Evolutionary conservation across 2,113 vertebrate species (phyloP).

Genomic region (Oncorhynchus kisutch): DNA sequence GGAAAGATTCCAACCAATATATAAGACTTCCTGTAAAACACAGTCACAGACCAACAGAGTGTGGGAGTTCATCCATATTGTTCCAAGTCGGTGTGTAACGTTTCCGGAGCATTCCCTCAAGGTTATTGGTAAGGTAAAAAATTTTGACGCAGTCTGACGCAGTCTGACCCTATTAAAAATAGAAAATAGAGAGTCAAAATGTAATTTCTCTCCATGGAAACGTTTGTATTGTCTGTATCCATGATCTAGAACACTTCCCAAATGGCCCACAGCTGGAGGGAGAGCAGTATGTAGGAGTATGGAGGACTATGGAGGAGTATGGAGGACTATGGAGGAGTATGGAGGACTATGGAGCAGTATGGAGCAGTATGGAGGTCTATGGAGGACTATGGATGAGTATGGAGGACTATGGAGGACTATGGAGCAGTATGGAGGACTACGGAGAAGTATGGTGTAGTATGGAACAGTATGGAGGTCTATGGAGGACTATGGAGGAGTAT

Average conservation of each 20-base stretch:
- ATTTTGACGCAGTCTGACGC: neutral
- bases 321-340: too few relatives aligned
- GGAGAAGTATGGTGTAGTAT: too few relatives aligned
- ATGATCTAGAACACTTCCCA: neutral
- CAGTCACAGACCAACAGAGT: neutral
- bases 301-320: neutral
- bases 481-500: too few relatives aligned
- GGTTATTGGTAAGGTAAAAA: neutral
- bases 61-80: neutral
- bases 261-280: neutral
- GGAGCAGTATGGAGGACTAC: too few relatives aligned
- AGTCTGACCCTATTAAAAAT: neutral
- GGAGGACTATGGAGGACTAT: too few relatives aligned
- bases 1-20: constrained; percentile 7
- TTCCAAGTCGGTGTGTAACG: neutral
- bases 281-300: neutral
- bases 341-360: too few relatives aligned
- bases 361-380: too few relatives aligned
- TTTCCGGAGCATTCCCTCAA: neutral
- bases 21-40: constrained; percentile 6
- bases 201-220: neutral
- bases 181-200: neutral
- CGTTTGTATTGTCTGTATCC: neutral
- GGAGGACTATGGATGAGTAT: too few relatives aligned
- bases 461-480: too few relatives aligned